These are phyloP conservation scores for Archips xylosteana DNA, from an alignment of 2,888 invertebrate species.

Conservation along the genomic window DNA sequence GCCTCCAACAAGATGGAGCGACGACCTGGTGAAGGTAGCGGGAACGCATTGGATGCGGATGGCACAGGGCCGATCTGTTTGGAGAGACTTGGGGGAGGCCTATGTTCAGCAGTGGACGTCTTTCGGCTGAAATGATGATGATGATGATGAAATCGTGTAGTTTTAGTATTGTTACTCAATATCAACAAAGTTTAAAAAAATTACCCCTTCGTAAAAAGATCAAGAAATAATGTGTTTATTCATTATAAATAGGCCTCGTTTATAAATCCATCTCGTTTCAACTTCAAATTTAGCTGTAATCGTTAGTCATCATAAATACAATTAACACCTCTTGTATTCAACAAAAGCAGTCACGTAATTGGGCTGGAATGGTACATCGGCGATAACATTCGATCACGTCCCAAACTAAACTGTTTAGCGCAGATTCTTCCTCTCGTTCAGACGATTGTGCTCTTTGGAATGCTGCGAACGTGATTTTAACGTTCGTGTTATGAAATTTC, in stretches of 20 bases:
- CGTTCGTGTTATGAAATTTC: constrained; percentile 24
- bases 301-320: constrained; percentile 15
- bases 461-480: constrained; percentile 36
- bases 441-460: constrained; percentile 36
- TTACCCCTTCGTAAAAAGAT: too few species aligned
- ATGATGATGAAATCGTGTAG: too few species aligned
- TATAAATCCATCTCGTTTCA: background rate
- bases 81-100: too few species aligned
- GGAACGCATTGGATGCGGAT: too few species aligned
- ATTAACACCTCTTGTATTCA: constrained; percentile 35
- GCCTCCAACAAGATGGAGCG: too few species aligned
- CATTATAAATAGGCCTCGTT: background rate
- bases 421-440: constrained; percentile 36
- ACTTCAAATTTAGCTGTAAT: background rate
- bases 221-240: background rate
- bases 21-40: too few species aligned
- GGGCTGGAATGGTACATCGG: constrained; percentile 43
- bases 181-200: too few species aligned
- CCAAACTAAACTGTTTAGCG: constrained; percentile 42
- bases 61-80: too few species aligned
- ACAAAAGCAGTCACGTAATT: constrained; percentile 45
- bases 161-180: too few species aligned
- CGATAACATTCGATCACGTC: constrained; percentile 45
- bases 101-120: too few species aligned
- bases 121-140: too few species aligned